Conservation (phyloP, 2,888 invertebrate species). For the Heliconius hortense region DNA sequence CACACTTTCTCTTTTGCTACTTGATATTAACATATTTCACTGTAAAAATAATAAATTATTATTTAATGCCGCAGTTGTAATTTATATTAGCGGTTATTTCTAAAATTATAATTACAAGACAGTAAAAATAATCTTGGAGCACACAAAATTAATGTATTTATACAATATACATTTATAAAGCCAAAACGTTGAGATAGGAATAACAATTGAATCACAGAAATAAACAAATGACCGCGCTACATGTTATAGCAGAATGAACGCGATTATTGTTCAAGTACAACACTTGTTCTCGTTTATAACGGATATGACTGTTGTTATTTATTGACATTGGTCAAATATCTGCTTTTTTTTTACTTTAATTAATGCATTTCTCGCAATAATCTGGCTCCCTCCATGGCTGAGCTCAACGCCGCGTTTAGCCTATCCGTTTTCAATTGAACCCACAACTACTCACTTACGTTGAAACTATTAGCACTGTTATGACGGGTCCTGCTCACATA, state of each 20-base stretch:
- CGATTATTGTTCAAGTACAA: conserved; percentile 14
- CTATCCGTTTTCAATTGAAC: background rate
- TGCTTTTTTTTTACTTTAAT: background rate
- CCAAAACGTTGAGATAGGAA: conserved; percentile 4
- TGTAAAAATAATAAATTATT: conserved; percentile 6
- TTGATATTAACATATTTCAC: conserved; percentile 16
- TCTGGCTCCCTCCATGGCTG: background rate
- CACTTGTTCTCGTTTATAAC: conserved; percentile 10
- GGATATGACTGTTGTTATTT: conserved; percentile 9
- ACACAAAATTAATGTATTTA: background rate
- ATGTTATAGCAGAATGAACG: background rate
- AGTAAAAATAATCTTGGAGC: background rate
- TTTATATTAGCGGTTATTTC: conserved; percentile 1
- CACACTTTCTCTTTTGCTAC: conserved; percentile 12
- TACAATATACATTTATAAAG: conserved; percentile 5
- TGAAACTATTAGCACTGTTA: no score
- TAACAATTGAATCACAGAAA: background rate
- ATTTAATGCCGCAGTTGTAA: background rate
- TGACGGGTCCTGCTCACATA: no score
- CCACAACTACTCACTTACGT: background rate
- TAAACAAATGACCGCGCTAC: conserved; percentile 1
- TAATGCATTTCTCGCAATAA: background rate
- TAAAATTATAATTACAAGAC: conserved; percentile 1
- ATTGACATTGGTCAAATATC: background rate
- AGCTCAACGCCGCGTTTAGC: background rate